These are phyloP conservation scores for Chaetophractus vellerosus DNA, from an alignment of 2,797 vertebrate species.

Conservation along the genomic window DNA sequence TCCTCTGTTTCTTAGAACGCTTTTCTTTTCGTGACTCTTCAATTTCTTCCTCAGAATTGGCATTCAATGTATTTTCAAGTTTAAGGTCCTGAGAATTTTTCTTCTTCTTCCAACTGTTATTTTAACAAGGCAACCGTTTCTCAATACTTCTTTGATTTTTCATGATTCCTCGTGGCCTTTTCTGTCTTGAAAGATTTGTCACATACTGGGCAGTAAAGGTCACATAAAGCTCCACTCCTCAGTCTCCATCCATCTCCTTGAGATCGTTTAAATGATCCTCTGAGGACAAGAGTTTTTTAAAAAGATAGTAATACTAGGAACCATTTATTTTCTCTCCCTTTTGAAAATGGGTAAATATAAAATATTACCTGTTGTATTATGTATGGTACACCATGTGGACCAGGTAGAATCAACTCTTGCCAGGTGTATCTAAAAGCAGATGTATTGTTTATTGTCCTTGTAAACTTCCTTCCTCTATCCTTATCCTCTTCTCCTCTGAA, in stretches of 20 bases:
- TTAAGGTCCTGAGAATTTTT: constrained; percentile 84
- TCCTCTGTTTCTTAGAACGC: constrained; percentile 97
- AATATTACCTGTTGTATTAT: rapidly evolving
- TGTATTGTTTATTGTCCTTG: rapidly evolving
- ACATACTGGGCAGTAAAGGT: constrained; percentile 98
- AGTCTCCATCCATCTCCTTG: not conserved
- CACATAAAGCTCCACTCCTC: constrained; percentile 91
- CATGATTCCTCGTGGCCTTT: constrained; percentile 97
- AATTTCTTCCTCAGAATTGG: constrained; percentile 87
- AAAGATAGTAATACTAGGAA: not conserved
- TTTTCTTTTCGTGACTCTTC: constrained; percentile 93
- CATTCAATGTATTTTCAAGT: constrained; percentile 81
- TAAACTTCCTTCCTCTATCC: not conserved
- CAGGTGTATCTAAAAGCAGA: rapidly evolving
- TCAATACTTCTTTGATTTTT: constrained; percentile 98
- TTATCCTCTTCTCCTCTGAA: not conserved
- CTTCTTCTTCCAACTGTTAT: constrained; percentile 95
- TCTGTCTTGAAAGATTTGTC: constrained; percentile 96
- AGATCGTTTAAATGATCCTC: not conserved
- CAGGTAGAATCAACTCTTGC: rapidly evolving
- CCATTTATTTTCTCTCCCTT: not conserved
- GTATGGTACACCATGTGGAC: rapidly evolving
- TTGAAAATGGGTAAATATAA: not conserved
- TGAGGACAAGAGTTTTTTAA: not conserved
- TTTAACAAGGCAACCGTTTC: constrained; percentile 96